Conservation (phyloP, 1,140 invertebrate genomes). For the Hydropsyche tenuis region DNA sequence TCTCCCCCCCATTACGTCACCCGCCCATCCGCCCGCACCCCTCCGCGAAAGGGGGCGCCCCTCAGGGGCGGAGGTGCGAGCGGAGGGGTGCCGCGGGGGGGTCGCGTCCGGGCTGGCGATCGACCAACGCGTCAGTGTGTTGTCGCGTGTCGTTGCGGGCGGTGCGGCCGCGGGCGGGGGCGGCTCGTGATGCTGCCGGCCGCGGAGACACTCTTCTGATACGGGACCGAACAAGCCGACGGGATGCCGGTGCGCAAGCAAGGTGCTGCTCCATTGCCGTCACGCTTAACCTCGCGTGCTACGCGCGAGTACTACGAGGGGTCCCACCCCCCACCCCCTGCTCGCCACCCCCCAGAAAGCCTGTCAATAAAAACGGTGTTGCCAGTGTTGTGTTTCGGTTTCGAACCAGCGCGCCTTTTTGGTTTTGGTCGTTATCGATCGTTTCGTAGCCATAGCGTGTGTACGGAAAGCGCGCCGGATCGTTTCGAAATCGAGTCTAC, state of each 20-base stretch:
- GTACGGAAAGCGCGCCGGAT: not conserved
- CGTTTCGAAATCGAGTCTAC: no score
- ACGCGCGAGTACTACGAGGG: constrained; percentile 56
- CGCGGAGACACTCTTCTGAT: no score
- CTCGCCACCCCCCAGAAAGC: not conserved
- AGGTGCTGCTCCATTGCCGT: constrained; percentile 52
- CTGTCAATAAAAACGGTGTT: constrained; percentile 50
- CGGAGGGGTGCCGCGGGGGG: constrained; percentile 1
- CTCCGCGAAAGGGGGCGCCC: no score
- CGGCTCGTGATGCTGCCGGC: not conserved
- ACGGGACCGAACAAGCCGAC: constrained; percentile 31
- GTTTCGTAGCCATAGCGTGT: no score
- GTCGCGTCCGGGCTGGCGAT: constrained; percentile 44
- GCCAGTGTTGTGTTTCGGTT: constrained; percentile 29
- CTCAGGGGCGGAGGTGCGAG: not conserved
- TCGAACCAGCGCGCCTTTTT: not conserved
- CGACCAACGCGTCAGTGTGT: constrained; percentile 39
- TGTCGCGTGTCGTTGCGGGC: not conserved
- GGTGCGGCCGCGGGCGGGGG: not conserved
- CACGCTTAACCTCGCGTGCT: constrained; percentile 58
- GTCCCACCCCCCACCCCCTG: not conserved
- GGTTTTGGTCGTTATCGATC: not conserved
- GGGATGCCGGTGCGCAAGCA: constrained; percentile 66
- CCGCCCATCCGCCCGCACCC: no score
- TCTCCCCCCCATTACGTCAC: no score